These are phyloP conservation scores for Scaptomyza flava DNA, from an alignment of 2,888 invertebrate genomes.

Conservation along the genomic window DNA sequence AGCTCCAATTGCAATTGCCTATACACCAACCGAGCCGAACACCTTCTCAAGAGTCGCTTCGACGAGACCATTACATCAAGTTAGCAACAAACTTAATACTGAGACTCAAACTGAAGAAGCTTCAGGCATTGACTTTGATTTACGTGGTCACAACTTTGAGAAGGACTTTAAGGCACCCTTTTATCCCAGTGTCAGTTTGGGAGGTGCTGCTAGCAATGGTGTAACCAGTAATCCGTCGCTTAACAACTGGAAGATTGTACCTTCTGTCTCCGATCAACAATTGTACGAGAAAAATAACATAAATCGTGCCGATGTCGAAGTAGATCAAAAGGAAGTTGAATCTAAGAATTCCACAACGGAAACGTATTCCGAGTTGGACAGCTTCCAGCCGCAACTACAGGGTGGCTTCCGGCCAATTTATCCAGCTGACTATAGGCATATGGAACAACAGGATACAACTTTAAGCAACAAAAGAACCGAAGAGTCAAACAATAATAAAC, in stretches of 20 bases:
- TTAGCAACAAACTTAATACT: constrained; percentile 85
- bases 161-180: constrained; percentile 89
- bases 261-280: constrained; percentile 70
- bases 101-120: constrained; percentile 82
- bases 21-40: constrained; percentile 86
- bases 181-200: constrained; percentile 88
- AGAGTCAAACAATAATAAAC: constrained; percentile 47
- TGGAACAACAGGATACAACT: constrained; percentile 59
- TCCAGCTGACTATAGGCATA: constrained; percentile 81
- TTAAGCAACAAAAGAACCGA: constrained; percentile 10
- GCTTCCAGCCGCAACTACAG: constrained; percentile 88
- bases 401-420: constrained; percentile 90
- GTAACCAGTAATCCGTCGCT: constrained; percentile 82
- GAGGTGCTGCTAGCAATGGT: constrained; percentile 59
- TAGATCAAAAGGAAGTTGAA: constrained; percentile 43
- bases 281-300: constrained; percentile 82
- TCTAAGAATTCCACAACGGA: constrained; percentile 70
- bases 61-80: constrained; percentile 63
- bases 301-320: constrained; percentile 79
- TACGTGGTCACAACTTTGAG: constrained; percentile 83
- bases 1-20: constrained; percentile 88
- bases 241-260: constrained; percentile 88
- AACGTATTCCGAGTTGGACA: constrained; percentile 87
- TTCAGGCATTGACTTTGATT: constrained; percentile 79
- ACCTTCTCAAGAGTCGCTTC: constrained; percentile 47